Base-by-base conservation (phyloP, 2,888 invertebrate species). In the Empis livida region DNA sequence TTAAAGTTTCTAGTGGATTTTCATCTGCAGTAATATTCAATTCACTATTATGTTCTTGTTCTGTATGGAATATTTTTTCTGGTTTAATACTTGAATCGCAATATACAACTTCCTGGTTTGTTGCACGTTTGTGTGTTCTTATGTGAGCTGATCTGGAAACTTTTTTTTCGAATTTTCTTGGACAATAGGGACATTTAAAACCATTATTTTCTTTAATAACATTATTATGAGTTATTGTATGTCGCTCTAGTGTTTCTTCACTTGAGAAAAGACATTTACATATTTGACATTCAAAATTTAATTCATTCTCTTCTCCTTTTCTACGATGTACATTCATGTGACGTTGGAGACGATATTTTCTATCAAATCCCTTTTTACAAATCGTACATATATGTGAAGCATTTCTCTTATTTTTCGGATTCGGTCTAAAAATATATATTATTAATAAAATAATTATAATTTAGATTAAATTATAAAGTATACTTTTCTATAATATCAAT, bases 351-450 rank as follows among this genome's bases (percentile, higher is more conserved):
- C 71, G 69, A 48, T 73, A 74, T 35, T 70, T 60, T 47, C 68
- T 68, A 27, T 61, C 64, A 54, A 71, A 77, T 8, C 56, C 55
- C 61, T 75, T 76, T 14, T 64, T 60, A 55, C 76, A 78, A 43
- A 70, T 60, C 13, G 59, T 59, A 55, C 77, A 77, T 30, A 49
- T 48, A 44, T 51, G 50, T 14, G 43, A 47, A 3, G 49, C 54
- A 17, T 46, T 53, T 14, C 53, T 50, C 10, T 51, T 53, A 37
- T 53, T 54, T 8, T 49, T 44, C 8, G 51, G 48, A 14, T 51
- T 46, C 1, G 58, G 56, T n/a, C 56, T 55, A 39, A 9, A 41
- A 50, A 23, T 5, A 15, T 15, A 11, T 13, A 13, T 17, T 13
- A 11, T 59, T 47, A 41, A 57, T 55, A 46, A 53, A 56, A 43